Evolutionary conservation across 2,888 invertebrate species (phyloP), one percentile per base, ranked within the genome.

Genomic region (Lepeophtheirus nordmannii): DNA sequence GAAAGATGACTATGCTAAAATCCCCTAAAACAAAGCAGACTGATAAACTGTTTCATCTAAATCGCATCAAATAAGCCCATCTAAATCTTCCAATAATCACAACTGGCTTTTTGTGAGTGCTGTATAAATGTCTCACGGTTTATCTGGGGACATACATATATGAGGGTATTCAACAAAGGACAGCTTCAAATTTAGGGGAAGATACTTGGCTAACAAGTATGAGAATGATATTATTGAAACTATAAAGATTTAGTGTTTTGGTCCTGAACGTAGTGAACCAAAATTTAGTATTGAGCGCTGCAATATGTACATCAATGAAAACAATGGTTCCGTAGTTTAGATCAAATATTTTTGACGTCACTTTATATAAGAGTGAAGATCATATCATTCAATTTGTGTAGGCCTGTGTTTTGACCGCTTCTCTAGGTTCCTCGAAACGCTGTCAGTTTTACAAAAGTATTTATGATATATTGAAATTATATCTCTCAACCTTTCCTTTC

Each of bases 31-130:
- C 81, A 96, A 96, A 76, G 92, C 94, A 67, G 97, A 99, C 76
- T 98, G 96, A 77, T 98, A 99, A 82, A 97, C 97, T 0, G 97
- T 99, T 39, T 82, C 82, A 62, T 90, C 90, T 73, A 89, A 89
- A 78, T 97, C 96, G 1, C 83, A 86, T 79, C 86, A 89, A 75
- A 88, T 86, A 84, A 98, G 98, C 79, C 82, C 99, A 73, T 93
- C 96, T 70, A 99, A 99, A 81, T 99, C 98, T 3, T 97, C 98
- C 74, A 99, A 99, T 83, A 99, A 99, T 81, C 98, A 99, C 82
- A 99, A 99, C 80, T 86, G 98, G 80, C 81, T 97, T 70, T 90
- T 88, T 82, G 90, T 93, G 89, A 90, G 83, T 79, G 92, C 96
- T 62, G 80, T 82, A 69, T 96, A 97, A 67, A 89, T 99, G 89